Conservation (phyloP, 35 echinoderm and acorn worm species). For the Apostichopus japonicus region DNA sequence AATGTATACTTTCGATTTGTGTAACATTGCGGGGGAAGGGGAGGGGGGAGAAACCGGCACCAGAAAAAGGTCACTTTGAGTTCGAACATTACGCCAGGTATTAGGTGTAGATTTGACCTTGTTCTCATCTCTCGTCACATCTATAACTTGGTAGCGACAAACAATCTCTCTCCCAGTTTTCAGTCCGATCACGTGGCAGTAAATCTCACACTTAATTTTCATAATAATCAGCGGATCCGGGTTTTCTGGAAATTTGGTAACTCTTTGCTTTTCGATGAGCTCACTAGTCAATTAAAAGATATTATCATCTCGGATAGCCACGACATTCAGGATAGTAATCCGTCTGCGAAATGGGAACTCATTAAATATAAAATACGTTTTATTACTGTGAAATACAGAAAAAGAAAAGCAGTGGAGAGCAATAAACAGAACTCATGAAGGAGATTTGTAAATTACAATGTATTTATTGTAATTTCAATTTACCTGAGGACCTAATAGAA, state of each 20-base stretch:
- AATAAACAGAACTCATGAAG: too few species aligned
- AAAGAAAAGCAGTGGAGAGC: too few species aligned
- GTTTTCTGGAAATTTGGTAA: constrained; percentile 38
- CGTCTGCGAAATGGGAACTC: too few species aligned
- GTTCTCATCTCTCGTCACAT: constrained; percentile 31
- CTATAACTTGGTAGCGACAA: not conserved
- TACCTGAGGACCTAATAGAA: too few species aligned
- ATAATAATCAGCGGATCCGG: not conserved
- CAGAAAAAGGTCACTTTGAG: constrained; percentile 17
- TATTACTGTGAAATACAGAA: too few species aligned
- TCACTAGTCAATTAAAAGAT: not conserved
- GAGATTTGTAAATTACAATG: too few species aligned
- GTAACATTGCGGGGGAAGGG: constrained; percentile 20
- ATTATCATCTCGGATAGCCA: not conserved
- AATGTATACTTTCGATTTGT: not conserved
- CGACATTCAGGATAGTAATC: too few species aligned
- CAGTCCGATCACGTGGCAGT: not conserved
- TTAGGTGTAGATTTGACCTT: constrained; percentile 22
- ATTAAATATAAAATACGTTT: too few species aligned
- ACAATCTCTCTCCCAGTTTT: constrained; percentile 4
- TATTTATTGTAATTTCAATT: too few species aligned
- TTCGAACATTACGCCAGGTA: not conserved
- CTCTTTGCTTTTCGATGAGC: not conserved
- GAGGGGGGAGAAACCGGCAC: not conserved
- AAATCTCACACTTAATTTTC: not conserved